phyloP scores from a whole-genome alignment of 2,113 vertebrate species.

The Lethenteron reissneri region DNA sequence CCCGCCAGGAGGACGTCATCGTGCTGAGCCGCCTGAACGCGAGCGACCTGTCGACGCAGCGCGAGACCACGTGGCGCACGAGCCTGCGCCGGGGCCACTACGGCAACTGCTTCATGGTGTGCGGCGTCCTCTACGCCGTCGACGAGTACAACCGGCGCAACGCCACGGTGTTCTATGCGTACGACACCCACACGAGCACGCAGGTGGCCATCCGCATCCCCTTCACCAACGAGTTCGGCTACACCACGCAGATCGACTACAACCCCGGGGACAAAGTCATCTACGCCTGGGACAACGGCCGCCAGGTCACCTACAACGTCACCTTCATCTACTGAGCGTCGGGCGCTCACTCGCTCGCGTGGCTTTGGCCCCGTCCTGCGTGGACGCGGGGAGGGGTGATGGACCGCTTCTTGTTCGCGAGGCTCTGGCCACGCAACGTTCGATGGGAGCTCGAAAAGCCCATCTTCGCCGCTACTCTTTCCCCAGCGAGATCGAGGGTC shows the following conservation, averaged over 20 bases:
- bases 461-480: no score
- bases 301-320: constrained; percentile 78
- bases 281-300: constrained; percentile 89
- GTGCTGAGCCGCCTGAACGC: constrained; percentile 69
- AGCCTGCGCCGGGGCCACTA: constrained; percentile 59
- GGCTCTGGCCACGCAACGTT: no score
- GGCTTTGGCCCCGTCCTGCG: no score
- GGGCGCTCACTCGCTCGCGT: not conserved
- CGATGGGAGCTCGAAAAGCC: no score
- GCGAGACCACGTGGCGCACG: constrained; percentile 78
- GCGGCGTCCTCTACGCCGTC: constrained; percentile 72
- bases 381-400: no score
- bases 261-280: constrained; percentile 76
- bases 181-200: constrained; percentile 92
- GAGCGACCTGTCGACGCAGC: constrained; percentile 50
- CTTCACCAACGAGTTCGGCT: constrained; percentile 67
- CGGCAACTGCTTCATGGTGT: constrained; percentile 82
- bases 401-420: no score
- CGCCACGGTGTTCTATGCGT: constrained; percentile 74
- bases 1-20: constrained; percentile 58
- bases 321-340: constrained; percentile 56
- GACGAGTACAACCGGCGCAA: constrained; percentile 60
- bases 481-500: no score
- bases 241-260: constrained; percentile 86
- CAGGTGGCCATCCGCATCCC: constrained; percentile 72